These are phyloP conservation scores for Sinotaia quadrata DNA, from an alignment of 2,888 invertebrate species.

Conservation along the genomic window DNA sequence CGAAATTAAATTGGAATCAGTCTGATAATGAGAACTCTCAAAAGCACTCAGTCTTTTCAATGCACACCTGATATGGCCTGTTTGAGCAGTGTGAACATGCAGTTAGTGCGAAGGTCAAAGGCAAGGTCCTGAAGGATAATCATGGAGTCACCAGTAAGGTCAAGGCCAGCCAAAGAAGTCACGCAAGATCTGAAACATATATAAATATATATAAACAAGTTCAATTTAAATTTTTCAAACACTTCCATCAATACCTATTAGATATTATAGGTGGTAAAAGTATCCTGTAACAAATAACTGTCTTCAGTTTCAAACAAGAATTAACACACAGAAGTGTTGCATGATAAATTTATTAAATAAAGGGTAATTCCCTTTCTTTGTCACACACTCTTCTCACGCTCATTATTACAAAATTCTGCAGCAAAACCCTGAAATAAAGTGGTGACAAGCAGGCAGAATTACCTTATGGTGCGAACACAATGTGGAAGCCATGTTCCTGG, in stretches of 20 bases:
- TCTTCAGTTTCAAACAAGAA: no score
- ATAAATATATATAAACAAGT: no score
- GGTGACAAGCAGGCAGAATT: no score
- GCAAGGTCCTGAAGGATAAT: constrained; percentile 88
- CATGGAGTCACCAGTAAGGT: constrained; percentile 89
- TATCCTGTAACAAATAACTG: neutral
- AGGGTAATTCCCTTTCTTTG: no score
- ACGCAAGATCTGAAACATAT: constrained; percentile 79
- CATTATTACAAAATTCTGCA: no score
- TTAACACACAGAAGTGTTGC: no score
- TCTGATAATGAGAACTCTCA: no score
- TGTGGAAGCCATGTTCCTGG: constrained; percentile 81
- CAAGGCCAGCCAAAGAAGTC: constrained; percentile 82
- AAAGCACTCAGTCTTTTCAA: no score
- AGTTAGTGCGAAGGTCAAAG: constrained; percentile 88
- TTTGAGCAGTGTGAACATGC: constrained; percentile 87
- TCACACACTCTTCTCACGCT: no score
- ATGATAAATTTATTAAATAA: no score
- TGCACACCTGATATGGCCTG: constrained; percentile 83
- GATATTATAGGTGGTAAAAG: neutral
- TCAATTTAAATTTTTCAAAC: neutral
- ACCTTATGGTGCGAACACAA: constrained; percentile 83
- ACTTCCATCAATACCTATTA: neutral
- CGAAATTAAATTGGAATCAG: no score
- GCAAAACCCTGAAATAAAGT: no score